Percentiles rank a stretch among this genome's conserved stretches.
phyloP scores from a whole-genome alignment of 2,113 vertebrate species.

The Tricholaema leucomelas region DNA sequence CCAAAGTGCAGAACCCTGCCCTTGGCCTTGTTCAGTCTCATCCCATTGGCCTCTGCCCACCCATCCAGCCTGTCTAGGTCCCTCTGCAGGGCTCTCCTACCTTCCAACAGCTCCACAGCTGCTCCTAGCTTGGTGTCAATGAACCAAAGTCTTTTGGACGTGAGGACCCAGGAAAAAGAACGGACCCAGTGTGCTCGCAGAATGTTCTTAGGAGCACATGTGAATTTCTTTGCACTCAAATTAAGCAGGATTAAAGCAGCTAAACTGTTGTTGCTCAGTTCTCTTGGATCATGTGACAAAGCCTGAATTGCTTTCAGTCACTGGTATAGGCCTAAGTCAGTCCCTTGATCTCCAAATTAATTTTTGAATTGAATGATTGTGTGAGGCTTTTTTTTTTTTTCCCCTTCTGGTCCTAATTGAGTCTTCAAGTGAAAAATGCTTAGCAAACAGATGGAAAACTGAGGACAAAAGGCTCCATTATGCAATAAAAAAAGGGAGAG shows the following conservation, averaged over 20 bases:
- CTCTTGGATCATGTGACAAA: constrained; percentile 87
- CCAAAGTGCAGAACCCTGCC: no score
- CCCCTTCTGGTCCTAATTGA: constrained; percentile 75
- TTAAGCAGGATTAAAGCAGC: constrained; percentile 92
- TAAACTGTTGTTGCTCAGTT: constrained; percentile 79
- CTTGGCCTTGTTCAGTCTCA: no score
- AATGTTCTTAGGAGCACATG: constrained; percentile 91
- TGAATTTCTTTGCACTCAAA: constrained; percentile 92
- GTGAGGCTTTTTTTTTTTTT: constrained; percentile 29
- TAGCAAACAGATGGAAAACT: constrained; percentile 78
- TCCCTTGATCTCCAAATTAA: constrained; percentile 82
- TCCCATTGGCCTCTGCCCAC: no score
- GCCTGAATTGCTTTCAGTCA: constrained; percentile 80
- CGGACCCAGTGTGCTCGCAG: constrained; percentile 84
- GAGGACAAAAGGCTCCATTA: constrained; percentile 74
- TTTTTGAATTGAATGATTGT: constrained; percentile 85
- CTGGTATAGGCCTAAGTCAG: constrained; percentile 78
- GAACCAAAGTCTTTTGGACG: constrained; percentile 82
- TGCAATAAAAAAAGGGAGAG: constrained; percentile 58
- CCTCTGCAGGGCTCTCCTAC: no score
- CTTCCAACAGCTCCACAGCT: no score
- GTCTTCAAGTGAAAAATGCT: constrained; percentile 80
- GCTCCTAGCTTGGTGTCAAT: no score
- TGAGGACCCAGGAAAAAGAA: constrained; percentile 77
- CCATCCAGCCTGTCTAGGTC: no score